Evolutionary conservation across 2,797 vertebrate species (phyloP).

Genomic region (Malurus splendens): DNA sequence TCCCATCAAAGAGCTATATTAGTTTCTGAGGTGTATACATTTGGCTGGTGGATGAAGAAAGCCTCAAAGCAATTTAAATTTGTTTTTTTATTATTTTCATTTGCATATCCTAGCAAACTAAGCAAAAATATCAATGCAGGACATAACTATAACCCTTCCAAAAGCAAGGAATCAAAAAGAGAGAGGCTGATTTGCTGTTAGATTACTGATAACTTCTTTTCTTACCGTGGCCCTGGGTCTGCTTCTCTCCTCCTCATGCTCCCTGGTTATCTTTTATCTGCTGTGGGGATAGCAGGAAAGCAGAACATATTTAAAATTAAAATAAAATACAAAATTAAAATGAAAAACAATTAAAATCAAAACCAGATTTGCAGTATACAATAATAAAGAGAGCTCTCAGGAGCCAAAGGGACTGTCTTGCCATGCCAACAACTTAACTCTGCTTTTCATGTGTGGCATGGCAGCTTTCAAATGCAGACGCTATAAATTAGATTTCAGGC

Average conservation of each 20-base stretch:
- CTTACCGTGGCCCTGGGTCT: background rate
- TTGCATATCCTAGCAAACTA: slow-evolving; percentile 57
- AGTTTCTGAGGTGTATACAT: slow-evolving; percentile 63
- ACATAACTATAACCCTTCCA: background rate
- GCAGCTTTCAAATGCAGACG: background rate
- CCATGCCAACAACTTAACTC: background rate
- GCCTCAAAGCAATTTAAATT: slow-evolving; percentile 60
- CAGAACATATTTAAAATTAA: background rate
- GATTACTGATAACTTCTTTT: background rate
- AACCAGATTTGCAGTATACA: background rate
- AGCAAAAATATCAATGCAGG: slow-evolving; percentile 39
- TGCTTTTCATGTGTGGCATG: background rate
- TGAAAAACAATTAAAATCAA: background rate
- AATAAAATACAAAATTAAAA: too few species aligned
- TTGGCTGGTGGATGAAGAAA: slow-evolving; percentile 32
- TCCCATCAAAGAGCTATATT: slow-evolving; percentile 64
- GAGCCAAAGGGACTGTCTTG: background rate
- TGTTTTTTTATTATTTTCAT: slow-evolving; percentile 39
- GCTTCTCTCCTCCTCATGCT: background rate
- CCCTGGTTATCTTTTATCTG: background rate
- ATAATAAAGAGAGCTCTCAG: background rate
- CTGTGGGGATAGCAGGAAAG: background rate
- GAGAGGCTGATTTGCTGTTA: background rate
- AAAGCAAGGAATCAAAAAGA: slow-evolving; percentile 11
- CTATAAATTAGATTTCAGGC: background rate